Evolutionary conservation across 2,113 vertebrate genomes (phyloP).

Genomic region (Periophthalmodon schlosseri): DNA sequence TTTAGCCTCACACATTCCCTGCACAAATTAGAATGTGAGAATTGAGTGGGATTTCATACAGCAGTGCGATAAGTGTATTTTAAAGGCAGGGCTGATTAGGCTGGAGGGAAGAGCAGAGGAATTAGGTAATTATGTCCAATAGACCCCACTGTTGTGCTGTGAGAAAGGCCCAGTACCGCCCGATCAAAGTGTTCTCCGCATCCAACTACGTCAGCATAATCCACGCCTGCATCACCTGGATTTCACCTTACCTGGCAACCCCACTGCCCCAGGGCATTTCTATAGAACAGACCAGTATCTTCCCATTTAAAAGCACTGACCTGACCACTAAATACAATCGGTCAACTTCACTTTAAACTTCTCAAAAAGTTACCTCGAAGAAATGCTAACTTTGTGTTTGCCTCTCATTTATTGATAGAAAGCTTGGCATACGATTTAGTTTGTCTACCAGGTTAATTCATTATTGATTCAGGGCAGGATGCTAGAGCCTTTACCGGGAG

Average conservation of each 20-base stretch:
- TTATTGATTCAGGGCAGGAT: constrained; percentile 66
- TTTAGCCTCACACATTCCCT: constrained; percentile 52
- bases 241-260: constrained; percentile 52
- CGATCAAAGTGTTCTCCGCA: constrained; percentile 44
- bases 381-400: constrained; percentile 34
- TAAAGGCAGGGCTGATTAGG: constrained; percentile 65
- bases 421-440: constrained; percentile 54
- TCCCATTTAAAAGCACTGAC: constrained; percentile 21
- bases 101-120: constrained; percentile 49
- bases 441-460: constrained; percentile 62
- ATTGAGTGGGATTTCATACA: constrained; percentile 62
- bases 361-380: constrained; percentile 43
- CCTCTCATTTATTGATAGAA: constrained; percentile 58
- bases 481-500: constrained; percentile 45
- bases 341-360: constrained; percentile 6
- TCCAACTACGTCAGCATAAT: constrained; percentile 28
- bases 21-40: constrained; percentile 61
- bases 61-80: constrained; percentile 53
- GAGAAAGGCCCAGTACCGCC: constrained; percentile 27
- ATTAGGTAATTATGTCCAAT: constrained; percentile 62
- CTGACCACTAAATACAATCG: constrained; percentile 1
- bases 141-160: constrained; percentile 44
- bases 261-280: constrained; percentile 16
- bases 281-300: constrained; percentile 4
- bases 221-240: constrained; percentile 35